A percentile compares a stretch with the other conserved stretches of the same genome.
Conservation (phyloP, 2,888 invertebrate genomes). For the Harpagoxenus sublaevis region DNA sequence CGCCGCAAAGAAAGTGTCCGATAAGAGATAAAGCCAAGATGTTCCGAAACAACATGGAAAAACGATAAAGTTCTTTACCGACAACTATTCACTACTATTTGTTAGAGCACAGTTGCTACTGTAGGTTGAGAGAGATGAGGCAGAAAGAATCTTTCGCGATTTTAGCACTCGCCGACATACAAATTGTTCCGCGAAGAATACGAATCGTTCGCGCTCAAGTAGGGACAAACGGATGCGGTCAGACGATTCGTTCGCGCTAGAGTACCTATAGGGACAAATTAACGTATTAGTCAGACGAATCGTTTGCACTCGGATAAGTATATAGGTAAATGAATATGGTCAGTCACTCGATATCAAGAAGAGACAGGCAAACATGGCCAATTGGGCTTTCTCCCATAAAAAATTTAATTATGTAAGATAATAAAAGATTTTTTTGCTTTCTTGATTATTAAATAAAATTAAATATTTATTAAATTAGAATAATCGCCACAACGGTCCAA, state of each 20-base stretch:
- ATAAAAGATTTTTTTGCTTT: not conserved
- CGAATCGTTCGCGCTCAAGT: not conserved
- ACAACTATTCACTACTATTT: conserved; percentile 42
- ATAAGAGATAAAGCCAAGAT: conserved; percentile 64
- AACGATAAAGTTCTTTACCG: conserved; percentile 42
- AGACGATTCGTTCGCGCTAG: not conserved
- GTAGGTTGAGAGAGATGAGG: not conserved
- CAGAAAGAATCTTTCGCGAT: not conserved
- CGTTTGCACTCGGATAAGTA: not conserved
- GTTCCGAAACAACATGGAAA: conserved; percentile 67
- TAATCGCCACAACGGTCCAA: too few species aligned
- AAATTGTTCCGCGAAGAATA: not conserved
- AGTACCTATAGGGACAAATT: not conserved
- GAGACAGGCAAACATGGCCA: not conserved
- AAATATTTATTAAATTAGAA: not conserved
- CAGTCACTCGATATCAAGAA: not conserved
- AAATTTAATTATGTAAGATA: not conserved
- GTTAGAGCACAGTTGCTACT: conserved; percentile 22
- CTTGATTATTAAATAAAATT: not conserved
- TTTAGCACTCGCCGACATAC: not conserved
- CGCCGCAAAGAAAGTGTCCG: conserved; percentile 62
- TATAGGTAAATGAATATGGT: not conserved
- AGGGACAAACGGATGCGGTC: not conserved
- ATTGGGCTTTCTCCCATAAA: not conserved
- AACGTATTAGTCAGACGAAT: not conserved